These are phyloP conservation scores for Cololabis saira DNA, from an alignment of 2,113 vertebrate species.

Conservation along the genomic window DNA sequence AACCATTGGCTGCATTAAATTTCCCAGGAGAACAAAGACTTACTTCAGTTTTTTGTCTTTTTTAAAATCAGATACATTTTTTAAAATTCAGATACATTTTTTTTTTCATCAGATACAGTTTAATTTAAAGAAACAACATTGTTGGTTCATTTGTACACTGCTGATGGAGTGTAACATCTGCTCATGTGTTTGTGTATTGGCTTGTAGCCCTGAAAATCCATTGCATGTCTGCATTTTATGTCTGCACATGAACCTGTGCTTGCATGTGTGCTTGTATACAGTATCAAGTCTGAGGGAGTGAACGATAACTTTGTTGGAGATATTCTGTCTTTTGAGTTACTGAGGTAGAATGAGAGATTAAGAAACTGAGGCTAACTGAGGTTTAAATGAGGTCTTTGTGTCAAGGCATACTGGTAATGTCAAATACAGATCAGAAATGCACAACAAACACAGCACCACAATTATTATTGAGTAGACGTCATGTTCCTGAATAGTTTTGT, in stretches of 20 bases:
- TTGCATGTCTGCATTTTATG: conserved; percentile 26
- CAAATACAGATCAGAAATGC: conserved; percentile 74
- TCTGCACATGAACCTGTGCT: conserved; percentile 28
- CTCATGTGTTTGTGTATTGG: conserved; percentile 27
- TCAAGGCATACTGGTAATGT: conserved; percentile 77
- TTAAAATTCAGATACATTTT: conserved; percentile 20
- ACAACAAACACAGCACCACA: conserved; percentile 76
- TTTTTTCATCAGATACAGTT: conserved; percentile 29
- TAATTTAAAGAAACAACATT: conserved; percentile 25
- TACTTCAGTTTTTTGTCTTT: conserved; percentile 40
- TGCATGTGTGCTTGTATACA: conserved; percentile 29
- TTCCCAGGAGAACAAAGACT: conserved; percentile 55
- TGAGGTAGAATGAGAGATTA: conserved; percentile 78
- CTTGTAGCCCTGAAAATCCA: conserved; percentile 34
- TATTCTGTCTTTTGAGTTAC: conserved; percentile 49
- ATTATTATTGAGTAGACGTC: conserved; percentile 70
- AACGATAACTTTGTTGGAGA: conserved; percentile 40
- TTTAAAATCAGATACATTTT: conserved; percentile 28
- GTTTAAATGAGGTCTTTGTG: conserved; percentile 77
- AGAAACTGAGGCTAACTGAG: conserved; percentile 70
- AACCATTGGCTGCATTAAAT: conserved; percentile 69
- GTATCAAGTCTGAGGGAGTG: conserved; percentile 49
- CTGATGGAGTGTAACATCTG: conserved; percentile 51
- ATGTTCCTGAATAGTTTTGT: conserved; percentile 78
- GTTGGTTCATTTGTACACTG: conserved; percentile 46